Evolutionary conservation across 1,140 invertebrate species (phyloP).

Genomic region (Vanessa atalanta): DNA sequence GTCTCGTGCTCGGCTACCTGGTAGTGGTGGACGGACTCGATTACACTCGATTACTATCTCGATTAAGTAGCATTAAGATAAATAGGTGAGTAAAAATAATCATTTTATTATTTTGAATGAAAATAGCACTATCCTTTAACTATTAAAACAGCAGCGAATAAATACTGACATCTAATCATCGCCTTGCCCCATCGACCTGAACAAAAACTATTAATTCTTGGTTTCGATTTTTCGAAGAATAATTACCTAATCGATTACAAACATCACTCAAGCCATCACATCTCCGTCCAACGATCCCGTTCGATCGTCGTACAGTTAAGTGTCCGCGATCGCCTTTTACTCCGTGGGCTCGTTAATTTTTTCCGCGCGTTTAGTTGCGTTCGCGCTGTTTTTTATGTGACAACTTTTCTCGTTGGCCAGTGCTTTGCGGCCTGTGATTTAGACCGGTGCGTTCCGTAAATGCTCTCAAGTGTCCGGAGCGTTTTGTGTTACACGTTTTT

Average conservation of each 20-base stretch:
- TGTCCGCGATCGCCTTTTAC: slow-evolving; percentile 51
- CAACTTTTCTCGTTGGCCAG: slow-evolving; percentile 33
- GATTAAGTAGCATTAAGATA: not conserved
- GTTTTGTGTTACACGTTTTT: not conserved
- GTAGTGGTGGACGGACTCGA: not conserved
- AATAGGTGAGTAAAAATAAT: no score
- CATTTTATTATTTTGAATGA: no score
- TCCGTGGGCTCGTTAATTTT: slow-evolving; percentile 45
- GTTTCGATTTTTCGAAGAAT: not conserved
- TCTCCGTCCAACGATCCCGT: slow-evolving; percentile 37
- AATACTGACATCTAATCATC: no score
- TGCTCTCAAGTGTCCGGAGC: not conserved
- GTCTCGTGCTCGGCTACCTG: slow-evolving; percentile 47
- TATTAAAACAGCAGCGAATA: no score
- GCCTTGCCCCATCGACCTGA: not conserved
- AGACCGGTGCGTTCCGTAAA: slow-evolving; percentile 32
- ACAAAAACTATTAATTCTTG: no score
- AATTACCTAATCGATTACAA: slow-evolving; percentile 3
- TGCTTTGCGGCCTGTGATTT: slow-evolving; percentile 31
- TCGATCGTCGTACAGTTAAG: slow-evolving; percentile 55
- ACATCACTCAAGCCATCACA: not conserved
- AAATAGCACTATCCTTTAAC: no score
- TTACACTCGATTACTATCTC: not conserved
- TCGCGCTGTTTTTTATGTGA: slow-evolving; percentile 42
- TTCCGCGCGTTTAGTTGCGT: slow-evolving; percentile 39